Conservation (phyloP, 2,888 invertebrate species). For the Heterodera filipjevi region DNA sequence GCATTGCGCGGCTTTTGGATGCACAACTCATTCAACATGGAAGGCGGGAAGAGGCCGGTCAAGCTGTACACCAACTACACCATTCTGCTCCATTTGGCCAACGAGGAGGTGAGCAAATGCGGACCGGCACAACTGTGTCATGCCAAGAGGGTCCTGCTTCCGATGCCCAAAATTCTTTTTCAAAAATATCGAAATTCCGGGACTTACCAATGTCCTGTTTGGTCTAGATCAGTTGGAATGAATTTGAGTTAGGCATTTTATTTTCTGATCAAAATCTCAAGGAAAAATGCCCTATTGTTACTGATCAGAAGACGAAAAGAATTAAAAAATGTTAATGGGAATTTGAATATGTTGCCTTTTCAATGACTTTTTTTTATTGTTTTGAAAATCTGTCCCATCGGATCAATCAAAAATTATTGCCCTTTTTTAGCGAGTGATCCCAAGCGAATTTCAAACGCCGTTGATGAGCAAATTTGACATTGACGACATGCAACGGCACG, state of each 20-base stretch:
- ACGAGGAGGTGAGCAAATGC: slow-evolving; percentile 24
- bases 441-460: background rate
- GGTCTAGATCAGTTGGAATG: too few species aligned
- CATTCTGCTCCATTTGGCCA: slow-evolving; percentile 34
- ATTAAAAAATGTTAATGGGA: too few species aligned
- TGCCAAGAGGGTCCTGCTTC: too few species aligned
- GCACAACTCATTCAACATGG: slow-evolving; percentile 28
- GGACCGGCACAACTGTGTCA: too few species aligned
- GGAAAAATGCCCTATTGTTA: too few species aligned
- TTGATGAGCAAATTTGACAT: slow-evolving; percentile 1
- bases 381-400: background rate
- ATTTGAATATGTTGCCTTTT: too few species aligned
- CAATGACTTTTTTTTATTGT: background rate
- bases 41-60: background rate
- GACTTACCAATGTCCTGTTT: too few species aligned
- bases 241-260: too few species aligned
- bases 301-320: too few species aligned
- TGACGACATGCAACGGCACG: background rate
- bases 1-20: slow-evolving; percentile 31
- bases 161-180: too few species aligned
- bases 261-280: too few species aligned
- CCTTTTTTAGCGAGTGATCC: background rate
- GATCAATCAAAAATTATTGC: background rate
- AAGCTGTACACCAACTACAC: slow-evolving; percentile 33
- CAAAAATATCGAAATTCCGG: too few species aligned